Percentiles rank a stretch among this genome's conserved stretches.
Evolutionary conservation across 2,888 invertebrate species (phyloP).

Genomic region (Lottia gigantea): DNA sequence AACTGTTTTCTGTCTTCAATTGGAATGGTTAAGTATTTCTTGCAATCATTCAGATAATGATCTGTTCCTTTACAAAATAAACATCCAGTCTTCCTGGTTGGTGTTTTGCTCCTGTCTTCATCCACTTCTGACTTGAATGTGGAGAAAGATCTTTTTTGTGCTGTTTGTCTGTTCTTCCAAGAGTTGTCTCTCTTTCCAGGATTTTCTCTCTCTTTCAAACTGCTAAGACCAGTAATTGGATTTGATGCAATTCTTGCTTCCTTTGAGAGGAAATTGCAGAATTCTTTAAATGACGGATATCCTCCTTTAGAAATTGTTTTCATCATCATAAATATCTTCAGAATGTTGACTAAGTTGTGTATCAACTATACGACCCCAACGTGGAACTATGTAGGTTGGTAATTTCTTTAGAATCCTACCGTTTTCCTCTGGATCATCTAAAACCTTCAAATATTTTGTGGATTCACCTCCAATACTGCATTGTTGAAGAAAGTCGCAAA

Average conservation of each 20-base stretch:
- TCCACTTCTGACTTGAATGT: neutral
- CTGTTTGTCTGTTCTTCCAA: neutral
- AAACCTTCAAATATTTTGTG: neutral
- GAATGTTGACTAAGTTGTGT: neutral
- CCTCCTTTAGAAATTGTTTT: neutral
- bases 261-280: neutral
- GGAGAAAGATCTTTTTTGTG: neutral
- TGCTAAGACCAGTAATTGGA: neutral
- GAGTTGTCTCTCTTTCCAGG: neutral
- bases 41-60: constrained; percentile 10
- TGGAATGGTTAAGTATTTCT: neutral
- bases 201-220: neutral
- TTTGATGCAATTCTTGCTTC: constrained; percentile 2
- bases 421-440: neutral
- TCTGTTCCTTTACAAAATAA: neutral
- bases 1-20: neutral
- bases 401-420: neutral
- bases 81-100: neutral
- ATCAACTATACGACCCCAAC: neutral
- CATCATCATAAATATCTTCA: neutral
- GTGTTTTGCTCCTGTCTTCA: neutral
- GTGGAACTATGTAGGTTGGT: neutral
- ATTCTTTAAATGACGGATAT: neutral
- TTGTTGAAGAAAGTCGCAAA: constrained; percentile 7
- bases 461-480: neutral